A percentile compares a stretch with the other conserved stretches of the same genome.
These are phyloP conservation scores for Urocyon cinereoargenteus DNA, from an alignment of 2,797 vertebrate genomes.

Conservation along the genomic window DNA sequence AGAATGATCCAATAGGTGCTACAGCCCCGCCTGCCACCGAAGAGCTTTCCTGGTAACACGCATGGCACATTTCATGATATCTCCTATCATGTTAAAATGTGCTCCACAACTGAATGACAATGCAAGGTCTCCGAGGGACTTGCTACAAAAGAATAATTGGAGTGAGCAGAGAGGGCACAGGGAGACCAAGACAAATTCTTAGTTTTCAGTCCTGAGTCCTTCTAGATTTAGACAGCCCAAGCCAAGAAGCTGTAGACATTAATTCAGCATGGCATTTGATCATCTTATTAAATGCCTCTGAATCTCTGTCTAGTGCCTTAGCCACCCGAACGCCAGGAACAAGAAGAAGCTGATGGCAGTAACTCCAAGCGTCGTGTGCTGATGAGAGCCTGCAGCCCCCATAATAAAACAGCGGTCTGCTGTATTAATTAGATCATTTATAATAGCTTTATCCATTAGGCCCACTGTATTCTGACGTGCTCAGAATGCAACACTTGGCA, in stretches of 20 bases:
- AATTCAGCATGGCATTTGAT: conserved; percentile 84
- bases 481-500: neutral
- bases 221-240: conserved; percentile 86
- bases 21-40: neutral
- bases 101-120: neutral
- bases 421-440: conserved; percentile 76
- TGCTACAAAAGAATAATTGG: rapidly evolving
- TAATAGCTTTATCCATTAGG: conserved; percentile 45
- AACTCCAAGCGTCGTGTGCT: conserved; percentile 40
- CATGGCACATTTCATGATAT: too few relatives aligned
- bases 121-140: rapidly evolving
- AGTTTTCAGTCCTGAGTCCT: conserved; percentile 82
- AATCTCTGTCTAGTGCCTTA: conserved; percentile 69
- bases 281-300: conserved; percentile 76
- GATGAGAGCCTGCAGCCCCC: conserved; percentile 58
- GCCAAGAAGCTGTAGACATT: conserved; percentile 89
- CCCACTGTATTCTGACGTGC: neutral
- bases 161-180: neutral
- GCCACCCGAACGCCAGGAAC: conserved; percentile 61
- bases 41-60: neutral
- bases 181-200: neutral
- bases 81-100: neutral
- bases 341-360: conserved; percentile 60
- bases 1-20: neutral
- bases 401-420: conserved; percentile 74